phyloP scores from a whole-genome alignment of 2,888 invertebrate genomes.

The Epistrophe grossulariae region DNA sequence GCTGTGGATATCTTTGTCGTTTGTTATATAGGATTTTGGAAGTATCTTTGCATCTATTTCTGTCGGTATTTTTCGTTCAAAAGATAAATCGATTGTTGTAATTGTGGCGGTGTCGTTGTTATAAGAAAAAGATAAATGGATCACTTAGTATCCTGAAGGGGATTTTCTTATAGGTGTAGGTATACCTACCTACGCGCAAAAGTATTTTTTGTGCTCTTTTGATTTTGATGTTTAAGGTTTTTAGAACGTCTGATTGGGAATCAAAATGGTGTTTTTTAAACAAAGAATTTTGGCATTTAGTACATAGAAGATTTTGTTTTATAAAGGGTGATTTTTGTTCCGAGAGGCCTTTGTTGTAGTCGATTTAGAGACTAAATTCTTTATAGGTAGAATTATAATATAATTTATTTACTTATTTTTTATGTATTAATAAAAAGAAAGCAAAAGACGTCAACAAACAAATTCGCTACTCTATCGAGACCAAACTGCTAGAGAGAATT shows the following conservation, averaged over 20 bases:
- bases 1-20: constrained; percentile 69
- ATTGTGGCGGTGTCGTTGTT: constrained; percentile 77
- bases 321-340: too few species aligned
- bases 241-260: background rate
- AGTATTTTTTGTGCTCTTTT: constrained; percentile 29
- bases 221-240: constrained; percentile 54
- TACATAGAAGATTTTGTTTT: too few species aligned
- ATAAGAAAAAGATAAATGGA: constrained; percentile 82
- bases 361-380: too few species aligned
- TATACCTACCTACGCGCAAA: too few species aligned
- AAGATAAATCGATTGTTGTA: constrained; percentile 74
- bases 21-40: constrained; percentile 55
- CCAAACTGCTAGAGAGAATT: too few species aligned
- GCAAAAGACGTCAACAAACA: too few species aligned
- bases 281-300: too few species aligned
- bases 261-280: background rate
- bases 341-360: too few species aligned
- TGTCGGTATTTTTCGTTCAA: constrained; percentile 32
- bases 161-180: constrained; percentile 72
- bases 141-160: constrained; percentile 80
- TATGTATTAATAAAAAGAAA: too few species aligned
- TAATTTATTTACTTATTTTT: too few species aligned
- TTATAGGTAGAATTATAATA: too few species aligned
- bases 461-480: too few species aligned
- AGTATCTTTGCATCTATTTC: constrained; percentile 27